Evolutionary conservation across 2,888 invertebrate genomes (phyloP), one percentile per base, ranked within the genome.

Genomic region (Eupithecia pulchellata): DNA sequence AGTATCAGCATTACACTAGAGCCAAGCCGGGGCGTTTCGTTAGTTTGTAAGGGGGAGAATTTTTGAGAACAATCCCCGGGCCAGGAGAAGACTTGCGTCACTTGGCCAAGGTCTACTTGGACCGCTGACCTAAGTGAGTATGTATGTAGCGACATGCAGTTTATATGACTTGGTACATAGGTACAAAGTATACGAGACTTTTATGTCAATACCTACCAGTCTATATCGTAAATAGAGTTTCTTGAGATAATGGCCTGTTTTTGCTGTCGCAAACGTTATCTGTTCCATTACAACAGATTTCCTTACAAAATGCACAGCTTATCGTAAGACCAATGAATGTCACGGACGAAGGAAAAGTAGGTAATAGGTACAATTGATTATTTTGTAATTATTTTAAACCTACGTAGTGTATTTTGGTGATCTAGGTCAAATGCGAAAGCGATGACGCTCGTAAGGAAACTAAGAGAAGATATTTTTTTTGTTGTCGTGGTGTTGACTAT

Each of bases 301-400:
- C 63, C 61, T 60, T 66, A 72, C 71, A 57, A 57, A 71, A 60
- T 71, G 34, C 72, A 69, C 52, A 60, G 52, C 39, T 32, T 69
- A 27, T 32, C 61, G 69, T 29, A 74, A 71, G 47, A 34, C 39
- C 58, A 57, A 77, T 75, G 76, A 77, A 76, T 75, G 72, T 68
- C 75, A 77, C 71, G 78, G 79, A 71, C 77, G 73, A 66, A 62
- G 17, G 29, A 65, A 65, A 67, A 52, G 66, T 71, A 76, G 76
- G 52, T 52, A 25, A 52, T 69, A 66, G 65, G 79, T 81, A 57
- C 6, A 58, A 66, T 66, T 9, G 20, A 25, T 25, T 52, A 13
- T 25, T 52, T 52, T 25, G 25, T 1, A 9, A 52, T 52, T 25
- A 52, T 52, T 25, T 52, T 52, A 52, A 1, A 52, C 0, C 9